Evolutionary conservation across 2,113 vertebrate genomes (phyloP).

Genomic region (Corvus moneduloides): DNA sequence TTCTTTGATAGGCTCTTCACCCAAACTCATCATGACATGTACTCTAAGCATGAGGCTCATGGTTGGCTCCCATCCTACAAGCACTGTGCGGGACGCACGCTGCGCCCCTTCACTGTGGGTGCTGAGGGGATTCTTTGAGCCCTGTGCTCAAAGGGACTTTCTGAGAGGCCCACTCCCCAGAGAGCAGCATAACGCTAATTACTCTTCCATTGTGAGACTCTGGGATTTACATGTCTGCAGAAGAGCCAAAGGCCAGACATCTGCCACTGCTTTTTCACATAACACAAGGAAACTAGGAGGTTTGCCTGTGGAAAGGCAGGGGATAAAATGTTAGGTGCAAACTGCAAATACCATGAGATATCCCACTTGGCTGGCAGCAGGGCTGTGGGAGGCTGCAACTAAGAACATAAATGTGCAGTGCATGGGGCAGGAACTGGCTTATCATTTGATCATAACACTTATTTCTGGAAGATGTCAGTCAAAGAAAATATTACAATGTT

Average conservation of each 20-base stretch:
- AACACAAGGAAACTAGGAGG: neutral
- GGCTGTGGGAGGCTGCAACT: neutral
- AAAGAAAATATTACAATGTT: conserved; percentile 16
- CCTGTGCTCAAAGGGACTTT: neutral
- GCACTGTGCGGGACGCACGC: no score
- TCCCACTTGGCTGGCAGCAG: neutral
- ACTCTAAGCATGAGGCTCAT: fast-evolving
- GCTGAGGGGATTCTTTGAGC: fast-evolving
- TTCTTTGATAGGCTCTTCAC: neutral
- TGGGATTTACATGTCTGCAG: neutral
- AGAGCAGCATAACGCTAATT: neutral
- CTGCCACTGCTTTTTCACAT: neutral
- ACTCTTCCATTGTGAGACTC: neutral
- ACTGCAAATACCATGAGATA: neutral
- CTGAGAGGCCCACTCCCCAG: neutral
- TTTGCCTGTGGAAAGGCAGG: neutral
- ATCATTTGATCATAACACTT: conserved; percentile 17
- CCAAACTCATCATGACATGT: fast-evolving
- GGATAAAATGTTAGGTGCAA: neutral
- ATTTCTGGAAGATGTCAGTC: conserved; percentile 34
- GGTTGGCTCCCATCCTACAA: fast-evolving
- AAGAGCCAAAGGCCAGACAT: neutral
- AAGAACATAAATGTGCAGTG: neutral
- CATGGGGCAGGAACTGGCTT: neutral
- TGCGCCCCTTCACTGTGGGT: fast-evolving